Conservation (phyloP, 2,797 vertebrate genomes). For the Limosa lapponica region DNA sequence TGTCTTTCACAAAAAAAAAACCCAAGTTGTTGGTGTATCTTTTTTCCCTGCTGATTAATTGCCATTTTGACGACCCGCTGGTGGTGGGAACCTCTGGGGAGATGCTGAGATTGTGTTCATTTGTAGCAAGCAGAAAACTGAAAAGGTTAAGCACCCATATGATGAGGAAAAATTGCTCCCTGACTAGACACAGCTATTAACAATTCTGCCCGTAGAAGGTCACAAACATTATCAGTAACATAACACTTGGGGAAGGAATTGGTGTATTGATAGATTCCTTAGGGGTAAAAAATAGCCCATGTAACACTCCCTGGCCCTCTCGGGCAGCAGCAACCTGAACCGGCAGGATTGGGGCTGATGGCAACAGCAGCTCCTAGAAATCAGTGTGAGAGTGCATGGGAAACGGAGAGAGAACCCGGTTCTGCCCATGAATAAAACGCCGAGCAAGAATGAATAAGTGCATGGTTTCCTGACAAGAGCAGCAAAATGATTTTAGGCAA, state of each 20-base stretch:
- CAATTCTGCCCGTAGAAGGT: not conserved
- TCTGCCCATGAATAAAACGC: not conserved
- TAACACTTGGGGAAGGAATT: not conserved
- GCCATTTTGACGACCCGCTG: not conserved
- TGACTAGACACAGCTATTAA: not conserved
- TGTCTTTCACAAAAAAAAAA: not conserved
- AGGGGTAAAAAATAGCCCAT: not conserved
- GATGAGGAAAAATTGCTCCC: not conserved
- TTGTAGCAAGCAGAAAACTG: not conserved
- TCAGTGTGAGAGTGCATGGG: accelerated
- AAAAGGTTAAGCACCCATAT: not conserved
- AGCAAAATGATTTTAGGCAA: not conserved
- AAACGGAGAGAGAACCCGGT: not conserved
- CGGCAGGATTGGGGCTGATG: too few relatives aligned
- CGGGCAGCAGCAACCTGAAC: not conserved
- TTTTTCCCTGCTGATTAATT: not conserved
- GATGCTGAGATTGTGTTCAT: not conserved
- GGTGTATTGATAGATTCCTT: not conserved
- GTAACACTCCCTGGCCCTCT: not conserved
- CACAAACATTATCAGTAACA: not conserved
- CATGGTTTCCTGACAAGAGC: not conserved
- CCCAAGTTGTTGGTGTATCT: accelerated
- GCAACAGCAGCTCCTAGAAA: accelerated
- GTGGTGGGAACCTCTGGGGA: not conserved
- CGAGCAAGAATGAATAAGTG: not conserved